Percentiles rank a stretch among this genome's conserved stretches.
Conservation (phyloP, 2,113 vertebrate species). For the Hiodon alosoides region DNA sequence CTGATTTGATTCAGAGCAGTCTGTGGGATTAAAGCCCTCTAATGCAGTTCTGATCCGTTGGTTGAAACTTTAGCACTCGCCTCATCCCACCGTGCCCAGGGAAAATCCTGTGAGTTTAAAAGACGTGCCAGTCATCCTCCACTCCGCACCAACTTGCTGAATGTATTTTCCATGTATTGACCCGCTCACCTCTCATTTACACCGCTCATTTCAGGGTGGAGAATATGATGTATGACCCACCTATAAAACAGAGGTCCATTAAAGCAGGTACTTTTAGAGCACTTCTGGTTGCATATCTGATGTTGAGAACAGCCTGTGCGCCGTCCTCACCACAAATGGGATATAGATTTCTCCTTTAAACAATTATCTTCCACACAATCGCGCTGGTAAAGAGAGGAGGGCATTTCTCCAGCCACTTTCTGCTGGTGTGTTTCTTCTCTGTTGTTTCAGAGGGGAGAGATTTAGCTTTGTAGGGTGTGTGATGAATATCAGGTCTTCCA, state of each 20-base stretch:
- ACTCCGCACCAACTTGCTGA: neutral
- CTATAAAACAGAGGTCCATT: neutral
- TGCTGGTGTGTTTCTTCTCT: too few relatives aligned
- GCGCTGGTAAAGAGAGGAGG: too few relatives aligned
- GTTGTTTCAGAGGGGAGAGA: too few relatives aligned
- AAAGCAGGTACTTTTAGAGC: neutral
- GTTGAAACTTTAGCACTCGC: slow-evolving; percentile 51
- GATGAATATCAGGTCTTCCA: too few relatives aligned
- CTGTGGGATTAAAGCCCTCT: slow-evolving; percentile 51
- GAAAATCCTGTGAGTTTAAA: neutral
- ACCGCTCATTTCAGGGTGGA: slow-evolving; percentile 34
- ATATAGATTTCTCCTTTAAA: too few relatives aligned
- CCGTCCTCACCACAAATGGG: too few relatives aligned
- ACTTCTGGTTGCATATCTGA: too few relatives aligned
- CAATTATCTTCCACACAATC: too few relatives aligned
- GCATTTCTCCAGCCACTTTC: too few relatives aligned
- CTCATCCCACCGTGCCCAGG: slow-evolving; percentile 28
- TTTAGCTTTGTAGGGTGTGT: too few relatives aligned
- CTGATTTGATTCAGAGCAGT: slow-evolving; percentile 48
- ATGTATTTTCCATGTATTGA: slow-evolving; percentile 27
- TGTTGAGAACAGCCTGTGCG: too few relatives aligned
- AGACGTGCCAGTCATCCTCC: slow-evolving; percentile 11
- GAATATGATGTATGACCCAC: slow-evolving; percentile 29
- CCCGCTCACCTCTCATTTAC: slow-evolving; percentile 12
- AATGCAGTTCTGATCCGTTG: slow-evolving; percentile 56